Base-by-base conservation (phyloP, 2,113 vertebrate genomes). In the Tretioscincus oriximinensis region DNA sequence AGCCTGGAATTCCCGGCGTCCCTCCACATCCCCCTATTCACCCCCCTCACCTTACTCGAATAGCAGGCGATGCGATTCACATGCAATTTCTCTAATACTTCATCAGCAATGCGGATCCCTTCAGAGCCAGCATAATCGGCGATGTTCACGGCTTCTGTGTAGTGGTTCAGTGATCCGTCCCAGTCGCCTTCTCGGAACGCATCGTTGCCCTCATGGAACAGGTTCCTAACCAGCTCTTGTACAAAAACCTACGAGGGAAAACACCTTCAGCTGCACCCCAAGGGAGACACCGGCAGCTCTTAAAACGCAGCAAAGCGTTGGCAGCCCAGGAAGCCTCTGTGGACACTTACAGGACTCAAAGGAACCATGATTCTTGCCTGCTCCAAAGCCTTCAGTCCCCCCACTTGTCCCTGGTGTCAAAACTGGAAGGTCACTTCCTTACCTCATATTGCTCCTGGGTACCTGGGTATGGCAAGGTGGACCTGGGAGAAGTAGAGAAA, bases 371-470 rank as follows among this genome's bases (percentile, higher is more conserved):
- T 0, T 67, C 7, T 21, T 1, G n/a, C 2, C 16, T 4, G 4
- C 71, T 51, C 73, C 76, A 81, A 80, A 76, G 58, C 24, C 58
- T 4, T 58, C 54, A 41, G 35, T n/a, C 35, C 35, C 16, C 54
- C 61, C 1, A n/a, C 22, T 47, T 16, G 21, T 22, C 63, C 10
- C 24, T 8, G 41, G 14, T 2, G 73, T 79, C 84, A 85, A 1
- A 28, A 26, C 41, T 47, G 18, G 6, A 16, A 51, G 73, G 26
- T 31, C 1, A 73, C 21, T 82, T 58, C 2, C 68, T 94, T 94
- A 99, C 98, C 97, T 98, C 97, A 96, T 99, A 99, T 76, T 98
- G 96, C 28, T 98, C 96, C 88, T 98, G 97, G 0, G 95, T 95
- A 84, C 98, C 98, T 84, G 96, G 97, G 88, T 96, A 99, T 10